Evolutionary conservation across 2,888 invertebrate species (phyloP), one percentile per base, ranked within the genome.

Genomic region (Xestia sexstrigata): DNA sequence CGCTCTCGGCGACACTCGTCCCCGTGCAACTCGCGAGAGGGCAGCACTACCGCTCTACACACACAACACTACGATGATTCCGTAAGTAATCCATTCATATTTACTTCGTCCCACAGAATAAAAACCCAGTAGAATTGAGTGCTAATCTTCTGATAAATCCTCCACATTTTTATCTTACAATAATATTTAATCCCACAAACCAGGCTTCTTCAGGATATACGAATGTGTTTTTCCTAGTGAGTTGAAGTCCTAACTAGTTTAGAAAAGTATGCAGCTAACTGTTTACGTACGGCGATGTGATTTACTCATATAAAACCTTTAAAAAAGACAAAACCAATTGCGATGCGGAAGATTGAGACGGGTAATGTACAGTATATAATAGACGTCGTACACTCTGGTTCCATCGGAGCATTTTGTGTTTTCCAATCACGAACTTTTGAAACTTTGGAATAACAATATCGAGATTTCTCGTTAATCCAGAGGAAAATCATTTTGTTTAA

Each of bases 11-110:
- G 98, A 83, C 98, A 98, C 94, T 98, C 98, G 68, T 98, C 98
- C 84, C 98, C 98, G 69, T 97, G 98, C 81, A 97, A 97, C 90
- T 97, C 98, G 45, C 95, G 98, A 87, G 97, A 98, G 87, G 98
- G 98, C 93, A 97, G 97, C 93, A 97, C 97, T 67, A 97, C 97
- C 67, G 97, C 97, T 63, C 93, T 97, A 80, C 97, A 97, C 91
- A 96, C 97, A 69, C 96, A 96, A 88, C 97, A 97, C 92, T 97
- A 97, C 94, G 97, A 97, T 91, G 97, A 97, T 93, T 94, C 97
- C 91, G 97, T 97, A 91, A 97, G 96, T 96, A 70, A 42, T 30
- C 0, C 23, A 35, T 60, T 47, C 20, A 52, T n/a, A n/a, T 65
- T 26, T 45, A 52, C 3, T 49, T 15, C 9, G 20, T 66, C 15